Evolutionary conservation across 2,113 vertebrate genomes (phyloP), one percentile per base, ranked within the genome.

Genomic region (Cinclus cinclus): DNA sequence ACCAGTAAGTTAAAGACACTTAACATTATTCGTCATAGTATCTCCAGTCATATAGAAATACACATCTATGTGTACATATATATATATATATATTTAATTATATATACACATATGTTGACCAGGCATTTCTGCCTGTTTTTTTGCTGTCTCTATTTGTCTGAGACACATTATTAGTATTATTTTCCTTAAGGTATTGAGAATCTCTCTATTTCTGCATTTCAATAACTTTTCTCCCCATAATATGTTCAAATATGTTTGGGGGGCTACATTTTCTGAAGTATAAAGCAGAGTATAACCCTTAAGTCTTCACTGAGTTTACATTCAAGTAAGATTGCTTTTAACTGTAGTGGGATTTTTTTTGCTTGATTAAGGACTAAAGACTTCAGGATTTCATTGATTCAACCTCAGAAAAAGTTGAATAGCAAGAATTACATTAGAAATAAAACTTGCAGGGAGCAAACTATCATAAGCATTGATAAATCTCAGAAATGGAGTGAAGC

Each of bases 271-370:
- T 88, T 70, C 56, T 88, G 46, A 88, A 35, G 42, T 42, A 76
- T 11, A 76, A 85, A 60, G 27, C 33, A 37, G 3, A 6, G 5
- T 42, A 47, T 25, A 71, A 69, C 7, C 25, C 13, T 76, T 82
- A 49, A 70, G 14, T 89, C 42, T 70, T 78, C 31, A 58, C 11
- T 35, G 35, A 92, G 11, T 67, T 83, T 84, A 25, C 3, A 1
- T 24, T 8, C 19, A 71, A 23, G 15, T 60, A 49, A 39, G 21
- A 59, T 70, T 90, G 52, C 33, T 77, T 11, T 68, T 71, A 37
- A 63, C 67, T 80, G 86, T 52, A 41, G 56, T 68, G 58, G 47
- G 15, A 90, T 63, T 93, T 93, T 63, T 93, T 93, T 78, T 83
- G 7, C 60, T 78, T 68, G 53, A 75, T 65, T 83, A 78, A 87